A percentile compares a stretch with the other conserved stretches of the same genome.
Evolutionary conservation across 2,797 vertebrate genomes (phyloP).

Genomic region (Myotis daubentonii): DNA sequence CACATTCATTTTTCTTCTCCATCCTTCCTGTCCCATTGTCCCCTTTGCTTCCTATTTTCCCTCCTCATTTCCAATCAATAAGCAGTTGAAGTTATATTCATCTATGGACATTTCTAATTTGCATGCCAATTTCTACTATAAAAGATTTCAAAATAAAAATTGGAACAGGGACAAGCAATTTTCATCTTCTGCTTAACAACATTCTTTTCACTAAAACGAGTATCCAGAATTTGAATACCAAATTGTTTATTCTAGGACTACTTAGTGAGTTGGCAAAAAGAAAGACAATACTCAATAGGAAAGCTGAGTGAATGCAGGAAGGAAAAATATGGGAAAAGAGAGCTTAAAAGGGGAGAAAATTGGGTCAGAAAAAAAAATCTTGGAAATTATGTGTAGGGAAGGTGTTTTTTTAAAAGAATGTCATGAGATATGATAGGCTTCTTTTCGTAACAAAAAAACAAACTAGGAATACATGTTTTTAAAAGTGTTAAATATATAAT

Average conservation of each 20-base stretch:
- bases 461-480: not conserved
- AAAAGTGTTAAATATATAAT: slow-evolving; percentile 27
- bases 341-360: slow-evolving; percentile 39
- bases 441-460: not conserved
- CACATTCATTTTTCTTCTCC: not conserved
- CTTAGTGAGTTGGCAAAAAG: slow-evolving; percentile 40
- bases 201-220: slow-evolving; percentile 60
- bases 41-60: not conserved
- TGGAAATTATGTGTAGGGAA: slow-evolving; percentile 15
- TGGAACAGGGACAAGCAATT: slow-evolving; percentile 31
- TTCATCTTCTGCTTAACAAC: slow-evolving; percentile 2
- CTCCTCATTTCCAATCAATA: not conserved
- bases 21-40: not conserved
- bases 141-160: slow-evolving; percentile 53
- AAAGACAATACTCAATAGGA: slow-evolving; percentile 48
- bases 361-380: not conserved
- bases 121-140: not conserved
- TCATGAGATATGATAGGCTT: not conserved
- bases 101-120: not conserved
- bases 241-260: slow-evolving; percentile 55
- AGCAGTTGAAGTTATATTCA: not conserved
- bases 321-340: not conserved
- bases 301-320: slow-evolving; percentile 43
- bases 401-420: not conserved
- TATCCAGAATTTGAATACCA: slow-evolving; percentile 59